Conservation (phyloP, 2,113 vertebrate species). For the Suncus etruscus region DNA sequence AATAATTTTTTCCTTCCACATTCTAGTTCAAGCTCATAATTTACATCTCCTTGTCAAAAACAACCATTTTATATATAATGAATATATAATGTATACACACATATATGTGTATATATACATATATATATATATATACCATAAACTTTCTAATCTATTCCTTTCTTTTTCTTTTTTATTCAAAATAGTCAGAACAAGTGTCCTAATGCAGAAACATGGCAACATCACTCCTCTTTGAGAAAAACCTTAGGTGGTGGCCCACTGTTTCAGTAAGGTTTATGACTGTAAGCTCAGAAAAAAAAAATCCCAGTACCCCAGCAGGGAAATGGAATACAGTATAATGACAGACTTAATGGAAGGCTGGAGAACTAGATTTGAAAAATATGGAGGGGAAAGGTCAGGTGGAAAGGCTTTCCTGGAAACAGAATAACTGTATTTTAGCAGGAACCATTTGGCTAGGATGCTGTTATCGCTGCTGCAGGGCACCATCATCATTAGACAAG, state of each 20-base stretch:
- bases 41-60: constrained; percentile 30
- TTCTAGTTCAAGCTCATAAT: not conserved
- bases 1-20: not conserved
- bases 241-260: not conserved
- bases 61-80: not conserved
- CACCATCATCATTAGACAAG: not conserved
- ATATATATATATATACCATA: no score
- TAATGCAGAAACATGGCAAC: not conserved
- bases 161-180: not conserved
- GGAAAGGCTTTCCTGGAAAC: constrained; percentile 45
- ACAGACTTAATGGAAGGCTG: constrained; percentile 54
- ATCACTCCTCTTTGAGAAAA: constrained; percentile 3
- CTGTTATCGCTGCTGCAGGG: constrained; percentile 30
- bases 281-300: constrained; percentile 44
- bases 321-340: constrained; percentile 56
- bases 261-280: constrained; percentile 42
- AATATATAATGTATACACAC: no score
- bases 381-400: constrained; percentile 24
- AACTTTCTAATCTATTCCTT: not conserved
- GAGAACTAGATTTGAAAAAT: constrained; percentile 64
- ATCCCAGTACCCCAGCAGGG: constrained; percentile 22
- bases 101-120: no score
- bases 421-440: constrained; percentile 54
- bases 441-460: constrained; percentile 16
- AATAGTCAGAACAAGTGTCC: not conserved